phyloP scores from a whole-genome alignment of 2,888 invertebrate species.

The Agonopterix heracliana region DNA sequence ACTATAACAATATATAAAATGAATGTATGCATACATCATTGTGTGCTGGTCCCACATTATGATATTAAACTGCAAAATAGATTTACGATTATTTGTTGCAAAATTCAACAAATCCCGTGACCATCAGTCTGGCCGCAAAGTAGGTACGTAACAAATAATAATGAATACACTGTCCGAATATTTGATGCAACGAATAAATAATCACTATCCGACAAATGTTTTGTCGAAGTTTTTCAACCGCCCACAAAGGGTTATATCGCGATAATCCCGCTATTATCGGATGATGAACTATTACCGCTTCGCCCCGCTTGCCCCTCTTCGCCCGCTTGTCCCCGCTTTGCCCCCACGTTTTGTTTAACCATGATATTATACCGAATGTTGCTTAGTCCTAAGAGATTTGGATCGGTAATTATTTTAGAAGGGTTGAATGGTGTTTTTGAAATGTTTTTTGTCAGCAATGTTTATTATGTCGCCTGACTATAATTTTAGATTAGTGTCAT shows the following conservation, averaged over 20 bases:
- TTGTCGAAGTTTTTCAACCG: constrained; percentile 56
- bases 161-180: constrained; percentile 39
- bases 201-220: constrained; percentile 52
- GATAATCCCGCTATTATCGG: constrained; percentile 68
- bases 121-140: constrained; percentile 10
- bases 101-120: background rate
- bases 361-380: constrained; percentile 62
- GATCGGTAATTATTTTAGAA: constrained; percentile 27
- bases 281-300: constrained; percentile 50
- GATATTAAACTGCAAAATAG: too few relatives aligned
- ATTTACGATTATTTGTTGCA: background rate
- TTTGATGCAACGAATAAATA: constrained; percentile 48
- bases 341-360: constrained; percentile 20
- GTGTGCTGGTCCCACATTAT: too few relatives aligned
- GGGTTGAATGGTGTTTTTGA: constrained; percentile 26
- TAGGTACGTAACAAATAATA: constrained; percentile 15
- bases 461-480: background rate
- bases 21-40: too few relatives aligned
- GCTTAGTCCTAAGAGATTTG: constrained; percentile 35
- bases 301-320: constrained; percentile 12
- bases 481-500: background rate
- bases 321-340: constrained; percentile 14
- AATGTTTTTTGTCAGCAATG: constrained; percentile 6
- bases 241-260: constrained; percentile 68
- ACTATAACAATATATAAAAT: too few relatives aligned